These are phyloP conservation scores for Hymenochirus boettgeri DNA, from an alignment of 2,113 vertebrate genomes.

Conservation along the genomic window DNA sequence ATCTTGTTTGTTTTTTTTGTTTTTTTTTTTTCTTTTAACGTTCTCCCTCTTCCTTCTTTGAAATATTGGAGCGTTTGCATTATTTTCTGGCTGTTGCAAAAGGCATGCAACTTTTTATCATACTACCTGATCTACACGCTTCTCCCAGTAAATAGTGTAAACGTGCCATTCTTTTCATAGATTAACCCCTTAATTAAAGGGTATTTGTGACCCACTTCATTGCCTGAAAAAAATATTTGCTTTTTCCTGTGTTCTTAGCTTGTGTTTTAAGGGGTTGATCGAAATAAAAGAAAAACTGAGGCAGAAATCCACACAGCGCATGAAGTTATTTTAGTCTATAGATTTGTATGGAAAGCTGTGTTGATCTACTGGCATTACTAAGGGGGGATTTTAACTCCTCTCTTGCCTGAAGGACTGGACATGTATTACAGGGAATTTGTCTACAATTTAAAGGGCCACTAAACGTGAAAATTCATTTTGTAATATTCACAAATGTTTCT, in stretches of 20 bases:
- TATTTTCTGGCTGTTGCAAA: constrained; percentile 60
- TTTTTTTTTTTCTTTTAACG: constrained; percentile 5
- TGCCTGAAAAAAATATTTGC: neutral
- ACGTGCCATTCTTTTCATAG: constrained; percentile 69
- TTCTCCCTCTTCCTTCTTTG: constrained; percentile 48
- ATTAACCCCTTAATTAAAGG: constrained; percentile 81
- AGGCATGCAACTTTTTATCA: no score
- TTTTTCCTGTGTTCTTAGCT: constrained; percentile 1
- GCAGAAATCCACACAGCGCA: constrained; percentile 73
- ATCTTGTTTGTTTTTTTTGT: constrained; percentile 47
- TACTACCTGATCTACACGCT: constrained; percentile 37
- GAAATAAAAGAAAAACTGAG: constrained; percentile 59
- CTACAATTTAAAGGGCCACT: no score
- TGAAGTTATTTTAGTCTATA: constrained; percentile 22
- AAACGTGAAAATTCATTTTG: no score
- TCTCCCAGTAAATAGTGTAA: constrained; percentile 69
- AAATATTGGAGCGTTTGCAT: constrained; percentile 73
- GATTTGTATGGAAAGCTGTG: no score
- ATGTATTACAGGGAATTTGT: no score
- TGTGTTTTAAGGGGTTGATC: constrained; percentile 74
- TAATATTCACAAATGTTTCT: no score
- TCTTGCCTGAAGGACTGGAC: no score
- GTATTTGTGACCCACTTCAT: constrained; percentile 9
- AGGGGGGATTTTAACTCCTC: no score
- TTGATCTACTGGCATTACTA: no score